Evolutionary conservation across 2,113 vertebrate species (phyloP).

Genomic region (Anser cygnoides): DNA sequence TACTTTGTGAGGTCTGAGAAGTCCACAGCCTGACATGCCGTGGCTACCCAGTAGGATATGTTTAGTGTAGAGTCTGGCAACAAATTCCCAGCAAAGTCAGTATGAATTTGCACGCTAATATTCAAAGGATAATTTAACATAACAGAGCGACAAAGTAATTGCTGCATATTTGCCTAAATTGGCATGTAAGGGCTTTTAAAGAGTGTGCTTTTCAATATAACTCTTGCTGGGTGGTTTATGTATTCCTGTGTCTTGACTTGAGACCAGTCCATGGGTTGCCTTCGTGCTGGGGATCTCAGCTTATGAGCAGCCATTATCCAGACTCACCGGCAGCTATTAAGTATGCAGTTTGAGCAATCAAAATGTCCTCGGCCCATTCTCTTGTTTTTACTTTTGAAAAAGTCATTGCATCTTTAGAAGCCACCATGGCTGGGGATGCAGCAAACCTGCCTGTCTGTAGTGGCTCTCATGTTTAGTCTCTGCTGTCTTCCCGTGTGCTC

Average conservation of each 20-base stretch:
- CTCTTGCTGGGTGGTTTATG: neutral
- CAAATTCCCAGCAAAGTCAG: constrained; percentile 27
- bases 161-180: constrained; percentile 17
- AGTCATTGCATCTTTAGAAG: neutral
- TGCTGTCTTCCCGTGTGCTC: neutral
- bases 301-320: neutral
- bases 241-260: neutral
- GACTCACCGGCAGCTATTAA: neutral
- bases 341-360: neutral
- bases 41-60: constrained; percentile 26
- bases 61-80: constrained; percentile 34
- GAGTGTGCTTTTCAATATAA: neutral
- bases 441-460: neutral
- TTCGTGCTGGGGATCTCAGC: neutral
- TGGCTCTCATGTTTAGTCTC: neutral
- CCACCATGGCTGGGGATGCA: neutral
- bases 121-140: constrained; percentile 43
- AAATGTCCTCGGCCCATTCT: neutral
- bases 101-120: neutral
- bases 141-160: constrained; percentile 1
- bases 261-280: neutral
- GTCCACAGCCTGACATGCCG: constrained; percentile 34
- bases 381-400: neutral
- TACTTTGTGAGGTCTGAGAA: constrained; percentile 61
- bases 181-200: constrained; percentile 11